Evolutionary conservation across 2,888 invertebrate genomes (phyloP).

Genomic region (Drosophila stalkeri): DNA sequence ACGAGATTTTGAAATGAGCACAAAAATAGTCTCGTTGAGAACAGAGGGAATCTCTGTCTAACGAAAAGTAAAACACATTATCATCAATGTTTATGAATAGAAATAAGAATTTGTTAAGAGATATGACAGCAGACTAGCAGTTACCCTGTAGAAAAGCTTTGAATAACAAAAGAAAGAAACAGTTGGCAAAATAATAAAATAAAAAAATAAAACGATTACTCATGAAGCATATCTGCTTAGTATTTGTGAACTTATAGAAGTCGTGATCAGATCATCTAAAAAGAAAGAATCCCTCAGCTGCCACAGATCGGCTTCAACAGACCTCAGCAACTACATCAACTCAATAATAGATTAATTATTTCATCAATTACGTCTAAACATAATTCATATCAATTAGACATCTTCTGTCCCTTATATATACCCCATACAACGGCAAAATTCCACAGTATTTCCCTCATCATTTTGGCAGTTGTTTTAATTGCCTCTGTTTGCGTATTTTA

Average conservation of each 20-base stretch:
- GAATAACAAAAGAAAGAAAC: not conserved
- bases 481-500: not conserved
- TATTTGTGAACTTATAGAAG: not conserved
- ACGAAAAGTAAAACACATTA: not conserved
- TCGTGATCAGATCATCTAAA: too few species aligned
- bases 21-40: conserved; percentile 3
- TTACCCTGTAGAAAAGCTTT: not conserved
- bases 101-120: not conserved
- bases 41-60: not conserved
- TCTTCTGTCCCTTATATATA: not conserved
- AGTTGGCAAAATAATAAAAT: not conserved
- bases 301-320: too few species aligned
- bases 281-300: too few species aligned
- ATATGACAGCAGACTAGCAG: not conserved
- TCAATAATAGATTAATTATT: not conserved
- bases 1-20: conserved; percentile 15
- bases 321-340: too few species aligned
- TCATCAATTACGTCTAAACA: not conserved
- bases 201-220: too few species aligned
- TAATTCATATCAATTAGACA: not conserved
- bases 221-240: not conserved
- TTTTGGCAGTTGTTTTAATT: conserved; percentile 9
- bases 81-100: not conserved
- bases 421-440: not conserved
- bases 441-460: not conserved